These are phyloP conservation scores for Luscinia megarhynchos DNA, from an alignment of 2,797 vertebrate species.

Conservation along the genomic window DNA sequence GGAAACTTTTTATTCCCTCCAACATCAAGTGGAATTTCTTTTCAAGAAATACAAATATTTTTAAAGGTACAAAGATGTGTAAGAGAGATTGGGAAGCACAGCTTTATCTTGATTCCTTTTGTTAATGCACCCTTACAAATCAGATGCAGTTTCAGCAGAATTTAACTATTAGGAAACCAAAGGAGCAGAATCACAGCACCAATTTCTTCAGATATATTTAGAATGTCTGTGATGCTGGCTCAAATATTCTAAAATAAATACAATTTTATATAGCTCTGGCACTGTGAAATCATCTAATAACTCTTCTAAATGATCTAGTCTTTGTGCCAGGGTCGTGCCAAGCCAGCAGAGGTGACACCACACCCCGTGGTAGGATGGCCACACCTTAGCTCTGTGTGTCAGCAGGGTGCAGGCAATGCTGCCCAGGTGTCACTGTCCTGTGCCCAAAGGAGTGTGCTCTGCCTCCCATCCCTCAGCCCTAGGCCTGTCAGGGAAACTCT, in stretches of 20 bases:
- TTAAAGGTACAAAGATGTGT: slow-evolving; percentile 29
- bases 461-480: background rate
- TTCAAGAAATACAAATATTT: slow-evolving; percentile 4
- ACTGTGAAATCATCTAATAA: background rate
- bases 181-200: background rate
- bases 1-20: slow-evolving; percentile 49
- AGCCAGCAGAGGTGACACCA: fast-evolving
- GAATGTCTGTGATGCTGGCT: background rate
- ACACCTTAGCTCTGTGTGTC: fast-evolving
- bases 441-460: background rate
- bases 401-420: background rate
- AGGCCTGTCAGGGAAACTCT: background rate
- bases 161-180: background rate
- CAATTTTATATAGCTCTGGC: background rate
- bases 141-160: background rate
- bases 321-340: background rate
- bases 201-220: background rate
- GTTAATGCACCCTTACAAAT: background rate
- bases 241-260: background rate
- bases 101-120: background rate
- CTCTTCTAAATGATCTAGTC: background rate
- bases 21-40: slow-evolving; percentile 29
- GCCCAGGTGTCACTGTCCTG: background rate
- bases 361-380: fast-evolving
- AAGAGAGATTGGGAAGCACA: background rate